Conservation (phyloP, 2,113 vertebrate genomes). For the Colinus virginianus region DNA sequence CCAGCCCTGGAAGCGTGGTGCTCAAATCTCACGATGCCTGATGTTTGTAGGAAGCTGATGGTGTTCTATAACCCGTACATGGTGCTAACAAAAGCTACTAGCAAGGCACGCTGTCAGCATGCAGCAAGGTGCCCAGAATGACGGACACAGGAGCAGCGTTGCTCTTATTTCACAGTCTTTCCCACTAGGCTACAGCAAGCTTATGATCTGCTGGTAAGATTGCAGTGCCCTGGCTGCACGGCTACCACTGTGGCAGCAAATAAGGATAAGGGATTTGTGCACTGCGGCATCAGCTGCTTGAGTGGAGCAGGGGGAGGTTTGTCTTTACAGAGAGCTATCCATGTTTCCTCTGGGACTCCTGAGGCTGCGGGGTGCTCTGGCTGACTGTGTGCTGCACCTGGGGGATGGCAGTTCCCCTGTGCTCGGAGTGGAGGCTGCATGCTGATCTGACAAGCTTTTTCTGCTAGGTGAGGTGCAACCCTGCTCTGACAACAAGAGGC, state of each 20-base stretch:
- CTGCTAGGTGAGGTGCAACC: background rate
- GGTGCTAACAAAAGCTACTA: background rate
- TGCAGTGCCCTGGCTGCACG: background rate
- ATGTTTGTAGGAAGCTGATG: background rate
- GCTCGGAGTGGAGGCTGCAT: fast-evolving
- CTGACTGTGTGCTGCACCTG: fast-evolving
- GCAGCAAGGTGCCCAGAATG: background rate
- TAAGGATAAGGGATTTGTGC: too few relatives aligned
- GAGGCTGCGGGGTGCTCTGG: fast-evolving
- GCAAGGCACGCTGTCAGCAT: background rate
- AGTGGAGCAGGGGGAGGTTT: background rate
- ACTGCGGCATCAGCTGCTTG: background rate
- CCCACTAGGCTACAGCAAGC: background rate
- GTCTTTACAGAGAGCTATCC: background rate
- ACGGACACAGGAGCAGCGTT: fast-evolving
- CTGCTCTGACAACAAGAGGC: background rate
- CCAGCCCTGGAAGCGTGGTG: background rate
- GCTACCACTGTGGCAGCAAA: background rate
- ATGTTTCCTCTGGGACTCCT: background rate
- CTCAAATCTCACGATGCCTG: background rate
- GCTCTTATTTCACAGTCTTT: background rate
- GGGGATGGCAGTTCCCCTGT: too few relatives aligned
- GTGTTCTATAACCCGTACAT: background rate
- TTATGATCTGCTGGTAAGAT: fast-evolving
- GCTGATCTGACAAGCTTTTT: background rate